These are phyloP conservation scores for Perodicticus potto DNA, from an alignment of 2,797 vertebrate genomes.

Conservation along the genomic window DNA sequence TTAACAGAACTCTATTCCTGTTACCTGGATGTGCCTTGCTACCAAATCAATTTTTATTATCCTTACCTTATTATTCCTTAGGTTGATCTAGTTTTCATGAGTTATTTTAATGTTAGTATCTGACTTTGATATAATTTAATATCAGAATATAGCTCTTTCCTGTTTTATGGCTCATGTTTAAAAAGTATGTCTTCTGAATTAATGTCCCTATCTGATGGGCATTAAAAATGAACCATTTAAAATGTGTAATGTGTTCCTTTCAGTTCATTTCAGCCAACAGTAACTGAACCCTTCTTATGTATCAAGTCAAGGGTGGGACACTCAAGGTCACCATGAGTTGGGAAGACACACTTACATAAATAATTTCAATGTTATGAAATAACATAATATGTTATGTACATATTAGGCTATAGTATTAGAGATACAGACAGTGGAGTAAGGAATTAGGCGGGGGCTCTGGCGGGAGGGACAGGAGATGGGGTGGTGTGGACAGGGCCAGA, in stretches of 20 bases:
- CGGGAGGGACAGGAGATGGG: neutral
- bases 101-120: conserved; percentile 57
- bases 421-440: neutral
- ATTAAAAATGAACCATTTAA: neutral
- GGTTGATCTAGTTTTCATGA: neutral
- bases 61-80: neutral
- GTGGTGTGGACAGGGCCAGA: neutral
- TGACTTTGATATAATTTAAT: conserved; percentile 16
- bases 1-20: rapidly evolving
- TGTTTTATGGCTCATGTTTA: conserved; percentile 48
- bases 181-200: conserved; percentile 36
- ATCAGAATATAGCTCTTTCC: neutral
- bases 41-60: neutral
- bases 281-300: neutral
- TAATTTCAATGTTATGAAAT: neutral
- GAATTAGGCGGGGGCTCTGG: neutral
- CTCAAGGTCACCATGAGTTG: neutral
- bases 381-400: too few species aligned
- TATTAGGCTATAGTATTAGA: neutral
- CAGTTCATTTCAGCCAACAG: neutral
- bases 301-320: neutral
- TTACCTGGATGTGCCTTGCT: neutral
- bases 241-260: conserved; percentile 12
- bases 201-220: neutral
- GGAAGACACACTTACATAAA: neutral